phyloP scores from a whole-genome alignment of 1,140 invertebrate species.

The Tenebrio molitor region DNA sequence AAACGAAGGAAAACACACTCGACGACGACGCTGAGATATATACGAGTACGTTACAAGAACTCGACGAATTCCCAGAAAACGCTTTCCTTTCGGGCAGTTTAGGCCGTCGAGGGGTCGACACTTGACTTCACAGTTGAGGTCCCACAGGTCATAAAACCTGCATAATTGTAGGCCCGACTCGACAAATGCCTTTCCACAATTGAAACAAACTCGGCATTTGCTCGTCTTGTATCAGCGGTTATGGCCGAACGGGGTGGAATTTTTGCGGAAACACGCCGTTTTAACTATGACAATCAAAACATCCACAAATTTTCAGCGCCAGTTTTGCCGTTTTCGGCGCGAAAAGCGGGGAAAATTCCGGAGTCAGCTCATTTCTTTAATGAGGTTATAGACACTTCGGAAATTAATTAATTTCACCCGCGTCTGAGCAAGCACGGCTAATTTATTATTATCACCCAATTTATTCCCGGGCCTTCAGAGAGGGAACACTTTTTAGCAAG shows the following conservation, averaged over 20 bases:
- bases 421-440: neutral
- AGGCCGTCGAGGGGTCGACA: neutral
- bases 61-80: neutral
- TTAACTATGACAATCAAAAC: neutral
- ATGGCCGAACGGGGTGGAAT: neutral
- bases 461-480: neutral
- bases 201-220: neutral
- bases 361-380: neutral
- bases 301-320: neutral
- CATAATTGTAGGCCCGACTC: neutral
- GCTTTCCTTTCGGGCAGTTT: slow-evolving; percentile 4
- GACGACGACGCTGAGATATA: neutral
- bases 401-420: neutral
- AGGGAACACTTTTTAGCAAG: too few relatives aligned
- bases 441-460: neutral
- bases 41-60: neutral
- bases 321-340: neutral
- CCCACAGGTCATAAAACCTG: neutral
- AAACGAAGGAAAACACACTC: too few relatives aligned
- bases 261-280: neutral
- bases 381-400: neutral
- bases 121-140: neutral
- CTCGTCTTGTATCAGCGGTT: neutral
- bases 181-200: neutral
- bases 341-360: neutral